These are phyloP conservation scores for Phalloptychus januarius DNA, from an alignment of 2,797 vertebrate species.

Conservation along the genomic window DNA sequence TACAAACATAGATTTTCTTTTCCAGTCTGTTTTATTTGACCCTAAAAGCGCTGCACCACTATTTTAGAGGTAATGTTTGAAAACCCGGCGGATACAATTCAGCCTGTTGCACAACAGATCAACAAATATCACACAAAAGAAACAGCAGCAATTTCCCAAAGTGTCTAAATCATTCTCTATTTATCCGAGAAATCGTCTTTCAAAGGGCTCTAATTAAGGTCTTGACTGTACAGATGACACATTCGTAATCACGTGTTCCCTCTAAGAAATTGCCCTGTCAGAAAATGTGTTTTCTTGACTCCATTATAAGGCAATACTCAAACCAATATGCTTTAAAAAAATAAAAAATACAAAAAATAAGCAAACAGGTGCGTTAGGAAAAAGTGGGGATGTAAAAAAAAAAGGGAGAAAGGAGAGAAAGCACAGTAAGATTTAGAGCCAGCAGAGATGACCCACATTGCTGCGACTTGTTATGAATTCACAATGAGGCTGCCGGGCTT, in stretches of 20 bases:
- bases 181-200: constrained; percentile 5
- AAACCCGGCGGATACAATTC: constrained; percentile 13
- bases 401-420: background rate
- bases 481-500: constrained; percentile 71
- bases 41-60: background rate
- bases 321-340: constrained; percentile 1
- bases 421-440: constrained; percentile 24
- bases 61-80: constrained; percentile 9
- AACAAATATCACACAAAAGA: constrained; percentile 20
- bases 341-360: background rate
- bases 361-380: constrained; percentile 41
- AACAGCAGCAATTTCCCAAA: constrained; percentile 19
- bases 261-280: constrained; percentile 1
- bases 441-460: constrained; percentile 72
- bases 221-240: constrained; percentile 21
- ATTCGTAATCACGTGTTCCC: constrained; percentile 14
- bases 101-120: constrained; percentile 28
- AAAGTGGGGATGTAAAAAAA: background rate
- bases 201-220: constrained; percentile 31
- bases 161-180: background rate
- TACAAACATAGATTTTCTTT: background rate
- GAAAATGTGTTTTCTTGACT: constrained; percentile 4
- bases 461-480: constrained; percentile 68
- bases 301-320: constrained; percentile 16
- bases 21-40: constrained; percentile 5